A percentile compares a stretch with the other conserved stretches of the same genome.
Conservation (phyloP, 2,797 vertebrate genomes). For the Scolopax rusticola region DNA sequence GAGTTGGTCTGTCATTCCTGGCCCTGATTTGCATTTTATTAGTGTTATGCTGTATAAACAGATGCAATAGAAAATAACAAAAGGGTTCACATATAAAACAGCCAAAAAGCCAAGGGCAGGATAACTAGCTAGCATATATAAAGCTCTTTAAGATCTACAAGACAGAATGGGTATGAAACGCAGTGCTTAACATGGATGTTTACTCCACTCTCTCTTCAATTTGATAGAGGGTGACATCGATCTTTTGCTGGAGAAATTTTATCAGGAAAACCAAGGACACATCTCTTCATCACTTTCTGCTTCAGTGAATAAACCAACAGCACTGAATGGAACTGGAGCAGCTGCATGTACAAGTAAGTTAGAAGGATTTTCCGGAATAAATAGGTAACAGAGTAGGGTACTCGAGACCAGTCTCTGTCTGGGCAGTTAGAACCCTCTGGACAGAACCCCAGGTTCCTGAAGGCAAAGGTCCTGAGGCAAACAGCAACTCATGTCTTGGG, state of each 20-base stretch:
- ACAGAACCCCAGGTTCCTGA: not conserved
- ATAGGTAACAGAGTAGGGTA: not conserved
- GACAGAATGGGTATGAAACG: not conserved
- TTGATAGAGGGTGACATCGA: constrained; percentile 91
- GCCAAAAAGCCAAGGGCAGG: not conserved
- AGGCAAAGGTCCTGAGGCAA: not conserved
- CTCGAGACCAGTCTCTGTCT: not conserved
- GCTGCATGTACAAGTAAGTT: constrained; percentile 86
- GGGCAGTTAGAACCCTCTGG: not conserved
- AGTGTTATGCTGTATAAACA: not conserved
- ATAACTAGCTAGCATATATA: not conserved
- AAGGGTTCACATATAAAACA: not conserved
- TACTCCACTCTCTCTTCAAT: constrained; percentile 32
- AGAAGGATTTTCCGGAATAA: not conserved
- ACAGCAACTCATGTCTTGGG: not conserved
- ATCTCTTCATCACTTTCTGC: constrained; percentile 81
- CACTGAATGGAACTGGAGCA: constrained; percentile 59
- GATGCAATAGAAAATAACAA: not conserved
- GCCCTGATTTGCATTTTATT: not conserved
- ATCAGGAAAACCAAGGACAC: constrained; percentile 82
- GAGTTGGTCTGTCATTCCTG: not conserved
- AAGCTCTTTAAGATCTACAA: not conserved
- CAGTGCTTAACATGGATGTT: not conserved
- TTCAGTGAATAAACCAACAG: constrained; percentile 73
- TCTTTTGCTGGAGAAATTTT: constrained; percentile 87